Evolutionary conservation across 2,113 vertebrate genomes (phyloP).

Genomic region (Setophaga kirtlandii): DNA sequence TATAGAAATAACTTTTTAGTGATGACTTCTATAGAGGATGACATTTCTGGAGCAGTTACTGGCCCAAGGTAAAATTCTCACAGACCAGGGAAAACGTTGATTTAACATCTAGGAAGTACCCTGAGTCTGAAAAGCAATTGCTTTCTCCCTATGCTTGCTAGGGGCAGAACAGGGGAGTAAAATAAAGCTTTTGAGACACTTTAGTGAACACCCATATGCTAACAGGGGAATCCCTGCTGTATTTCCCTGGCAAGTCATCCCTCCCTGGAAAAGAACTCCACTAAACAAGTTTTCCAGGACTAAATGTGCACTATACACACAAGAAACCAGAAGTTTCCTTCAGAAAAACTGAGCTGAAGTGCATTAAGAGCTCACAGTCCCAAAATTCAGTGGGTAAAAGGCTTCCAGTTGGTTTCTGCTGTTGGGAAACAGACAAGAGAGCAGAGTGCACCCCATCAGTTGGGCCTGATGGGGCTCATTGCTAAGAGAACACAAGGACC

Average conservation of each 20-base stretch:
- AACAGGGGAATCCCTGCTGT: constrained; percentile 7
- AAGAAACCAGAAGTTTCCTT: background rate
- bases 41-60: constrained; percentile 57
- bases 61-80: background rate
- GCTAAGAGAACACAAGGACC: background rate
- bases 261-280: background rate
- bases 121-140: background rate
- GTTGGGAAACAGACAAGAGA: background rate
- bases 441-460: background rate
- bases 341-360: background rate
- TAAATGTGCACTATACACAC: background rate
- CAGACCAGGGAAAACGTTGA: background rate
- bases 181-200: background rate
- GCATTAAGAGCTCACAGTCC: background rate
- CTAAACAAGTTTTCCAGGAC: background rate
- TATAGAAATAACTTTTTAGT: background rate
- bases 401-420: background rate
- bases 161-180: background rate
- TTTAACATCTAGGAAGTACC: constrained; percentile 24
- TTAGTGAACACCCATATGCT: background rate
- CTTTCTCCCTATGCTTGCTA: background rate
- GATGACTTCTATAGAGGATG: background rate
- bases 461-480: background rate
- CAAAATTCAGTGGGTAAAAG: background rate
- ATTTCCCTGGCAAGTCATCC: background rate